Conservation (phyloP, 2,797 vertebrate species). For the Cryptoblepharus egeriae region DNA sequence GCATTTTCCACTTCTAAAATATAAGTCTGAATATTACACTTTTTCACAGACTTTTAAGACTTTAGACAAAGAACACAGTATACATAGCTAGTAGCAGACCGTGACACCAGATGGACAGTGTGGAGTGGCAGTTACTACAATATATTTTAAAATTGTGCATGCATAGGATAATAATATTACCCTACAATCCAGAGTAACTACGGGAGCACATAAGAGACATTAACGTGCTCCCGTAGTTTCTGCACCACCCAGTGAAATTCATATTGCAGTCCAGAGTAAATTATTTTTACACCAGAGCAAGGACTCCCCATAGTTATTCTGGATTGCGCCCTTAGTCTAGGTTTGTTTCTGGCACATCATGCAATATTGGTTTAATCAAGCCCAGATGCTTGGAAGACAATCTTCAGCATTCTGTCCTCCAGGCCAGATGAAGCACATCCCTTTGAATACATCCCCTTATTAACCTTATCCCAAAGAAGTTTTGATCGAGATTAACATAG, state of each 20-base stretch:
- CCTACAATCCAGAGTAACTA: too few species aligned
- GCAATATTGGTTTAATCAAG: neutral
- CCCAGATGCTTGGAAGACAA: neutral
- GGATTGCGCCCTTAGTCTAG: too few species aligned
- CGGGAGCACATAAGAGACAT: too few species aligned
- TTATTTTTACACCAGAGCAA: too few species aligned
- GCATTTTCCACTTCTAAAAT: neutral
- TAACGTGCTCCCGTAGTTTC: too few species aligned
- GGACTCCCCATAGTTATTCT: too few species aligned
- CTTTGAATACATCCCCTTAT: neutral
- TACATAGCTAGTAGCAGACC: neutral
- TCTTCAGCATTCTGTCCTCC: neutral
- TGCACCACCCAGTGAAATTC: too few species aligned
- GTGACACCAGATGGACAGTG: neutral
- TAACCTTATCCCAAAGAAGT: neutral
- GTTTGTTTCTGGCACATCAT: neutral
- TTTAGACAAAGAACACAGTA: neutral
- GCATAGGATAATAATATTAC: neutral
- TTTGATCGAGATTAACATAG: neutral
- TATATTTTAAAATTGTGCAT: neutral
- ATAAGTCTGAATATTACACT: neutral
- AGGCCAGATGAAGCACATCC: neutral
- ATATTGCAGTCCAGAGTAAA: too few species aligned
- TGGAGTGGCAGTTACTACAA: neutral
- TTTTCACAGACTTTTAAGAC: neutral